Conservation (phyloP, 2,797 vertebrate species). For the Neopelma chrysocephalum region DNA sequence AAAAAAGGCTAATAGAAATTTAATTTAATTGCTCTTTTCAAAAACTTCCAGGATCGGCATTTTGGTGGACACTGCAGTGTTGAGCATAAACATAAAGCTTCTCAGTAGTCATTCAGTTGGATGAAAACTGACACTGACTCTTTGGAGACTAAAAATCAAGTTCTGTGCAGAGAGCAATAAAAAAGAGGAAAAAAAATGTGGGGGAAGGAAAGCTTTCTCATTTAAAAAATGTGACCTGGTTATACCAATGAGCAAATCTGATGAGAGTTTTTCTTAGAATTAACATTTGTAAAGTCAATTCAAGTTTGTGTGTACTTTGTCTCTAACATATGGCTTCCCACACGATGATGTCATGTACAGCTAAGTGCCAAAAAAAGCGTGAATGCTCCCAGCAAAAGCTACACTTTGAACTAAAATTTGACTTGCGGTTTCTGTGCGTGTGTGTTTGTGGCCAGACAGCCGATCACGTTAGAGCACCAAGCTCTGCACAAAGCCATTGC, state of each 20-base stretch:
- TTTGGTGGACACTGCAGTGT: background rate
- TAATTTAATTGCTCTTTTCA: background rate
- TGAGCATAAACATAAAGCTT: background rate
- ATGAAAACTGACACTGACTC: background rate
- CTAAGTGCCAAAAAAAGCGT: conserved; percentile 11
- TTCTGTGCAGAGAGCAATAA: background rate
- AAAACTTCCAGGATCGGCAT: background rate
- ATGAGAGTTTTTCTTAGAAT: conserved; percentile 19
- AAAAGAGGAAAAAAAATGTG: accelerated
- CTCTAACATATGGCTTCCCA: conserved; percentile 26
- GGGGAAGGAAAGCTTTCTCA: background rate
- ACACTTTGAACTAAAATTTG: background rate
- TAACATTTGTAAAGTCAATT: conserved; percentile 18
- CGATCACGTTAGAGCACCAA: accelerated
- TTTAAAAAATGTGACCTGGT: background rate
- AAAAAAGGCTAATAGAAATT: background rate
- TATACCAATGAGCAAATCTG: background rate
- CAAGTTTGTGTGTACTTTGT: conserved; percentile 19
- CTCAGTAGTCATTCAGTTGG: background rate
- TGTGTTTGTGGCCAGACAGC: background rate
- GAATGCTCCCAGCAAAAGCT: conserved; percentile 11
- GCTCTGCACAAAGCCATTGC: accelerated
- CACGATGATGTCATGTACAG: conserved; percentile 21
- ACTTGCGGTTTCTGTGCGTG: background rate
- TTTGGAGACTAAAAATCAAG: background rate